These are phyloP conservation scores for Aelia acuminata DNA, from an alignment of 2,888 invertebrate species.

Conservation along the genomic window DNA sequence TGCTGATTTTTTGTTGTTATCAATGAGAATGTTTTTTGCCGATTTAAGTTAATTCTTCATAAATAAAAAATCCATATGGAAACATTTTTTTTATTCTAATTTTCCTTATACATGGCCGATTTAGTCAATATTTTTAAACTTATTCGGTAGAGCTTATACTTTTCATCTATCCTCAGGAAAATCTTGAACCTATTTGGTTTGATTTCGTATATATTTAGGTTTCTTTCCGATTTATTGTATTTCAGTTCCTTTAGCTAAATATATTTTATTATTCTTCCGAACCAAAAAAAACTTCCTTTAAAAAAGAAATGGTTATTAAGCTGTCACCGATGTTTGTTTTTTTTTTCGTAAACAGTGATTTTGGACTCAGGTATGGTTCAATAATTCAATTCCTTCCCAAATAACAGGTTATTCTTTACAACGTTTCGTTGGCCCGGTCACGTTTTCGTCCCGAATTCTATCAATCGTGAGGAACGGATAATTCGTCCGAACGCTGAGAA, in stretches of 20 bases:
- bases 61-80: too few species aligned
- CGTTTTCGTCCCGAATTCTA: not conserved
- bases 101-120: too few species aligned
- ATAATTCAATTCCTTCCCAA: not conserved
- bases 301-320: not conserved
- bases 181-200: too few species aligned
- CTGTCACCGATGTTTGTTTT: not conserved
- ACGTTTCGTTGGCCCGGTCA: not conserved
- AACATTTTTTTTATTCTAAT: too few species aligned
- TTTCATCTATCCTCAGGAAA: too few species aligned
- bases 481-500: not conserved
- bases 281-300: not conserved
- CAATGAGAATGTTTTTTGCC: too few species aligned
- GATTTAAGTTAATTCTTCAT: too few species aligned
- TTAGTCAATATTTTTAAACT: too few species aligned
- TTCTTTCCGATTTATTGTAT: too few species aligned
- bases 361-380: not conserved
- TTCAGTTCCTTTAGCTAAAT: not conserved
- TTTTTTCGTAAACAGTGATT: not conserved
- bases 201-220: too few species aligned
- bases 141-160: too few species aligned
- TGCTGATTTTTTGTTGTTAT: too few species aligned
- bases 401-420: not conserved
- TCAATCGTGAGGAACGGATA: not conserved
- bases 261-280: not conserved